Base-by-base conservation (phyloP, 2,113 vertebrate species). In the Emydura subglobosa region DNA sequence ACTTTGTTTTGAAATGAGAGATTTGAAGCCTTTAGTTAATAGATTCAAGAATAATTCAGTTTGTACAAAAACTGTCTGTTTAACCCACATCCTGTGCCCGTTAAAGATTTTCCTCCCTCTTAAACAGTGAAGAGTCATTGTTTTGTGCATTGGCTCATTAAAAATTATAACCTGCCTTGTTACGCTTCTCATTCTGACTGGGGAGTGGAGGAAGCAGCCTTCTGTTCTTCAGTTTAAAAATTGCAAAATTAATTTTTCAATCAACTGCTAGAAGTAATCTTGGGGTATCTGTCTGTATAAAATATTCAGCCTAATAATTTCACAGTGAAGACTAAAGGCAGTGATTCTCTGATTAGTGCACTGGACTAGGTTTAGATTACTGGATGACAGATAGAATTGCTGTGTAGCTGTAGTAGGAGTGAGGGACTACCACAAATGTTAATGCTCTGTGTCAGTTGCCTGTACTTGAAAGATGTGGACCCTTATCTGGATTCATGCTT, bases 311-410 rank as follows among this genome's bases (percentile, higher is more conserved):
- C 51, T 84, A 78, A 61, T 93, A 88, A 81, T 93, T 95, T 88
- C 84, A 82, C 96, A 87, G 7, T 25, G 13, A 55, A 85, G 87
- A 90, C 95, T 92, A 90, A 91, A 96, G 94, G 95, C 93, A 81
- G 87, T 57, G 29, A 93, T 79, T 91, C 92, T 95, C 92, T 96
- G 94, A 92, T 96, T 87, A 79, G 54, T 49, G 81, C 59, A 42
- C 89, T 87, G 83, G 76, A 95, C 85, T 85, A 92, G 89, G 93
- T 92, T 96, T 96, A 83, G 90, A 95, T 89, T 95, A 50, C 82
- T 94, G 83, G 89, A 92, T 80, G 95, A 90, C 85, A 94, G 94
- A 93, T 88, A 95, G 91, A 87, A 91, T 79, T 53, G 50, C 90
- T 92, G 81, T 55, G 47, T 94, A 82, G 47, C 57, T 42, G 19